phyloP scores from a whole-genome alignment of 2,797 vertebrate genomes.

The Spea hammondii region DNA sequence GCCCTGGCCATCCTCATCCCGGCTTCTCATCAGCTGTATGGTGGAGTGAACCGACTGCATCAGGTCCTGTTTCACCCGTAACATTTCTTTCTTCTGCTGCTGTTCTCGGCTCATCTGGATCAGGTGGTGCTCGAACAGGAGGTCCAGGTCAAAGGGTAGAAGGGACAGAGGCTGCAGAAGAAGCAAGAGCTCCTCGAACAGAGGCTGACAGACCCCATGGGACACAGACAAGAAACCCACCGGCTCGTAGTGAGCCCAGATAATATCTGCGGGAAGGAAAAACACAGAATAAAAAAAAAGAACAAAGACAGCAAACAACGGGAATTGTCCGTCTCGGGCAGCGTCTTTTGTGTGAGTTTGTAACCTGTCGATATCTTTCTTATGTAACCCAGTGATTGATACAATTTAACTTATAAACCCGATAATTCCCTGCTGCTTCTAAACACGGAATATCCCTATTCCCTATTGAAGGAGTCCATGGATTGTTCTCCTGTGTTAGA shows the following conservation, averaged over 20 bases:
- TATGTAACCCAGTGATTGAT: no score
- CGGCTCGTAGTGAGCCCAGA: slow-evolving; percentile 84
- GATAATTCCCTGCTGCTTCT: no score
- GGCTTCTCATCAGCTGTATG: slow-evolving; percentile 86
- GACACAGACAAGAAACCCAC: slow-evolving; percentile 89
- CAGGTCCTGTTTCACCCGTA: slow-evolving; percentile 79
- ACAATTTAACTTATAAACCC: no score
- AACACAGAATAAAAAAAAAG: background rate
- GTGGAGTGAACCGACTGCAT: slow-evolving; percentile 85
- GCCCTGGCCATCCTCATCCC: slow-evolving; percentile 58
- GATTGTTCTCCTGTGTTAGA: no score
- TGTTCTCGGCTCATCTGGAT: slow-evolving; percentile 86
- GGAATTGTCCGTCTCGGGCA: no score
- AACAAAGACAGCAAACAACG: no score
- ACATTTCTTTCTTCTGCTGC: slow-evolving; percentile 85
- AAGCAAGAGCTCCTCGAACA: slow-evolving; percentile 90
- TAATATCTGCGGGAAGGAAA: slow-evolving; percentile 72
- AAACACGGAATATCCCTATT: no score
- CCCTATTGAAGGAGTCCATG: no score
- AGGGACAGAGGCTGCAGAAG: slow-evolving; percentile 92
- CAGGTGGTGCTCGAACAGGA: slow-evolving; percentile 87
- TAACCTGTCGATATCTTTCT: no score
- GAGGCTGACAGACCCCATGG: slow-evolving; percentile 79
- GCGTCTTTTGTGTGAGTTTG: no score
- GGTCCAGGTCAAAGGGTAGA: slow-evolving; percentile 91